phyloP scores from a whole-genome alignment of 2,888 invertebrate genomes.

The Macrosoma leucophasiata region DNA sequence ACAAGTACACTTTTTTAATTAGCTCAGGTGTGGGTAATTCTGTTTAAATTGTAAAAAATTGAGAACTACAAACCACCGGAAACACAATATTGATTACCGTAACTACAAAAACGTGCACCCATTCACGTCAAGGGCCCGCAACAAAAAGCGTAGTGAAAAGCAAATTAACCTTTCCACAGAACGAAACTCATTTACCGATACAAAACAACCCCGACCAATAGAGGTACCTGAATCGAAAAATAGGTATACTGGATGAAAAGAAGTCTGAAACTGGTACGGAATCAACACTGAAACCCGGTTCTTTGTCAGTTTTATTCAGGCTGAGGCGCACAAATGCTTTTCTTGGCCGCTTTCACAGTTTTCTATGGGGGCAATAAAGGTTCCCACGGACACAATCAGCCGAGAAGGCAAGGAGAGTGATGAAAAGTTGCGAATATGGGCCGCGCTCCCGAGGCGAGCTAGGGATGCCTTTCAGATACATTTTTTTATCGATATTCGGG shows the following conservation, averaged over 20 bases:
- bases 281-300: constrained; percentile 44
- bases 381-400: constrained; percentile 71
- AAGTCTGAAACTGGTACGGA: constrained; percentile 47
- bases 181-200: constrained; percentile 71
- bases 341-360: constrained; percentile 68
- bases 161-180: constrained; percentile 60
- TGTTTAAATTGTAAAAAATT: too few relatives aligned
- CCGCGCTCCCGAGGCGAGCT: constrained; percentile 55
- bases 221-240: constrained; percentile 58
- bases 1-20: background rate
- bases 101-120: constrained; percentile 30
- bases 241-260: constrained; percentile 52
- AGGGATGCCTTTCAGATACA: constrained; percentile 37
- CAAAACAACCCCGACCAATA: constrained; percentile 56
- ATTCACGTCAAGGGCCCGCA: constrained; percentile 38
- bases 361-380: constrained; percentile 74
- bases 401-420: constrained; percentile 65
- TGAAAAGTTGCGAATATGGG: constrained; percentile 74
- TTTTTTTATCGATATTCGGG: constrained; percentile 23
- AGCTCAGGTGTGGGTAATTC: too few relatives aligned
- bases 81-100: constrained; percentile 30
- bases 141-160: constrained; percentile 52
- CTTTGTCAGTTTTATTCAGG: constrained; percentile 61
- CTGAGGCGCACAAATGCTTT: constrained; percentile 69
- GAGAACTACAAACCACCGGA: constrained; percentile 7